Base-by-base conservation (phyloP, 2,113 vertebrate genomes). In the Phrynosoma platyrhinos region DNA sequence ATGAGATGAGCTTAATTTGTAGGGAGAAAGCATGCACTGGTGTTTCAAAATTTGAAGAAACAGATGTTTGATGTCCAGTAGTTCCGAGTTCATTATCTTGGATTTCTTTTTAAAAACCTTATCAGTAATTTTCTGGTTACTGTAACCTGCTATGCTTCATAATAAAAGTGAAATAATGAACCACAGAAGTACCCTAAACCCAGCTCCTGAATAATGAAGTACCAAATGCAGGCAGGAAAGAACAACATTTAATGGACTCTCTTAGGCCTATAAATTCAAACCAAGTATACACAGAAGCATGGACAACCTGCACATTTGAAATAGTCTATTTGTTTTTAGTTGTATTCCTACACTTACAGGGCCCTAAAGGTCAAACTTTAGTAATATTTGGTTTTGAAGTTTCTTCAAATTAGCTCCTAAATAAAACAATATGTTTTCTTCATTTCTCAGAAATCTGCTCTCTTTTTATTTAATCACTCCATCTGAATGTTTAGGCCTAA, bases 81-180 rank as follows among this genome's bases (percentile, higher is more conserved):
- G 3, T 66, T 66, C 32, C 42, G 18, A 58, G 52, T 74, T 84
- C 69, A 84, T 74, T 58, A 58, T 40, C 66, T 79, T 18, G 4
- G 52, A 25, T 79, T 69, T 86, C 47, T 79, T 71, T 58, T 36
- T 55, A 42, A 30, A 87, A 87, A 27, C 47, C 23, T 30, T 71
- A 58, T 58, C 79, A 55, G 4, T 80, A 87, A 40, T 87, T 58
- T 84, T 81, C 66, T 87, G 78, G 52, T 87, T 74, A 58, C 78
- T 74, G 52, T 72, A 80, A 80, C 78, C 77, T 58, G 68, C 78
- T 80, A 53, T 53, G 32, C 14, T n/a, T 72, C 79, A 55, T 69
- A 86, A 86, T 87, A 32, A 87, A 81, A 16, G 66, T 71, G 36
- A 80, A 58, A 32, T 40, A 80, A 87, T 72, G 68, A 81, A 72